Base-by-base conservation (phyloP, 2,113 vertebrate genomes). In the Rhea pennata region DNA sequence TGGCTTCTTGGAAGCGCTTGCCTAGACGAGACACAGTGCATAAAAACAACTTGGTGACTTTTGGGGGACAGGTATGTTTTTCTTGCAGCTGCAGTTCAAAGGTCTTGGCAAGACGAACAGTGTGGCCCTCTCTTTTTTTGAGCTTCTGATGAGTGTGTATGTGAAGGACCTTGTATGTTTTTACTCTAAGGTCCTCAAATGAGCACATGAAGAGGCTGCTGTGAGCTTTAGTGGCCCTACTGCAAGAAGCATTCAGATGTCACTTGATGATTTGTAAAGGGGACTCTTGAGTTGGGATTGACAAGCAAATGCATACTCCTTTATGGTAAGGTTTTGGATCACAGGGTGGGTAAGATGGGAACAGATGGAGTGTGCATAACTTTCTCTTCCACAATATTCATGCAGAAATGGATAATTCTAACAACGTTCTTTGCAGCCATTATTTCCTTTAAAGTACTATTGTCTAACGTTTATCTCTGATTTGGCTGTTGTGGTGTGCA, bases 401-500 rank as follows among this genome's bases (percentile, higher is more conserved):
- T 98, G 97, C 98, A 98, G 98, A 98, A 97, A 98, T 97, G 97
- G 98, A 98, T 98, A 94, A 97, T 98, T 98, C 98, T 99, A 99
- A 99, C 98, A 89, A 85, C 98, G 62, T 96, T 98, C 98, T 98
- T 99, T 99, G 93, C 99, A 99, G 99, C 98, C 98, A 92, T 94
- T 98, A 97, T 97, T 97, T 96, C 96, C 93, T 96, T 98, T 97
- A 96, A 95, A 97, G 96, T 97, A 93, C 93, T 94, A 54, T 98
- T 96, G 98, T 99, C 99, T 99, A 99, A 99, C 98, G 98, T 99
- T 98, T 98, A 98, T 99, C 98, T 99, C 98, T 99, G 98, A 98
- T 99, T 98, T 99, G 99, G 99, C 99, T 99, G 99, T 99, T 99
- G 99, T 99, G 99, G 99, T 99, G 99, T 99, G 99, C 99, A 99